Evolutionary conservation across 2,797 vertebrate species (phyloP), one percentile per base, ranked within the genome.

Genomic region (Loris lydekkerianus): DNA sequence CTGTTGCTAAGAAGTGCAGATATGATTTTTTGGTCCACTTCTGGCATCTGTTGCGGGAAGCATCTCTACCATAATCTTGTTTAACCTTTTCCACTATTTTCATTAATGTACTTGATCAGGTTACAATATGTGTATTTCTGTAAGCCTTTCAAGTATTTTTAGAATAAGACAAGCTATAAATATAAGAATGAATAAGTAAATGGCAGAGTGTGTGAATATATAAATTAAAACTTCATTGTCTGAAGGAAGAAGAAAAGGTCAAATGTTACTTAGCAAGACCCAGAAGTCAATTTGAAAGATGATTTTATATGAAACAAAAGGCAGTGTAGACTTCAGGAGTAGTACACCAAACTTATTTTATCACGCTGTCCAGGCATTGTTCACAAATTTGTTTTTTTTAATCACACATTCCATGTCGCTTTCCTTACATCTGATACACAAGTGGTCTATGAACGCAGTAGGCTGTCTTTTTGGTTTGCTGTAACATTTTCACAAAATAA

Each of bases 131-230:
- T 80, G 63, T 40, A 92, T 75, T 95, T 95, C 58, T 81, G 31
- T 85, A 82, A 94, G 49, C 7, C 37, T 91, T 77, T 92, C n/a
- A 72, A 95, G 53, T 92, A 88, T 56, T 95, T 96, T 94, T 95
- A 37, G 96, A 86, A 76, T 70, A 82, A 92, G 63, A 80, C 8
- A 60, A 58, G 58, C 31, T 78, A 93, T 93, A 95, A 93, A 91
- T 92, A 82, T 4, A 87, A 86, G 84, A 94, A 96, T 60, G 46
- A 97, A 92, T 77, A 89, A 69, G 8, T 63, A 82, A 94, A 95
- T 72, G 23, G 82, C 76, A 15, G 73, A 69, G 21, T 85, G 49
- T 76, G 61, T 23, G 70, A 86, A 93, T 88, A 82, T 37, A 37
- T 53, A 91, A 89, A 94, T 94, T 95, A 94, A 82, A 95, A 86